Evolutionary conservation across 2,797 vertebrate genomes (phyloP), one percentile per base, ranked within the genome.

Genomic region (Rhynchonycteris naso): DNA sequence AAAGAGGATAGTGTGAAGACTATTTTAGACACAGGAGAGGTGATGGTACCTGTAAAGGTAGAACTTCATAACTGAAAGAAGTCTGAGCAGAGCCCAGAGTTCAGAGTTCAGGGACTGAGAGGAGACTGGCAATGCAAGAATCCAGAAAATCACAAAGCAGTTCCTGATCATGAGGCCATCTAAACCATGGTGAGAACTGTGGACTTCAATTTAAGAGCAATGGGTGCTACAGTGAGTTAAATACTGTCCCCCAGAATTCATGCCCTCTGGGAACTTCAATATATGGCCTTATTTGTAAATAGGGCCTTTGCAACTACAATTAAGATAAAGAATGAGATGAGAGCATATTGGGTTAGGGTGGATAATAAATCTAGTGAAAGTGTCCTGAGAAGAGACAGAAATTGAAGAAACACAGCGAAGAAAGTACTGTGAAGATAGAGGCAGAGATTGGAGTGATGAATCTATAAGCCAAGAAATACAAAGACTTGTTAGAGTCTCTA

Each of bases 201-300:
- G 22, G 14, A 15, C n/a, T 66, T 84, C 5, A 35, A 19, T 2
- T 24, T 61, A 54, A 88, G 91, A 80, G 4, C 8, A 14, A 1
- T 0, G 56, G 0, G 21, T 22, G n/a, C 1, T 56, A 2, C 0
- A 15, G 26, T 13, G n/a, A 16, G 1, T 50, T 75, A 30, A 75
- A 52, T 5, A 24, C 8, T 24, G 4, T 50, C 33, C 35, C 7
- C 4, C 26, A 2, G 13, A 69, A 69, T 63, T n/a, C 16, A 56
- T 11, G 8, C n/a, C 11, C 9, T 61, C 43, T n/a, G 28, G 26
- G 15, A 78, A 71, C 5, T 47, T 50, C 43, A 85, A n/a, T 54
- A 52, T 16, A 10, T 75, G 10, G 68, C 7, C 10, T 56, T 47
- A 35, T 18, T n/a, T 69, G 54, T 18, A 71, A 82, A 66, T 5